Evolutionary conservation across 2,797 vertebrate species (phyloP), one percentile per base, ranked within the genome.

Genomic region (Diceros bicornis): DNA sequence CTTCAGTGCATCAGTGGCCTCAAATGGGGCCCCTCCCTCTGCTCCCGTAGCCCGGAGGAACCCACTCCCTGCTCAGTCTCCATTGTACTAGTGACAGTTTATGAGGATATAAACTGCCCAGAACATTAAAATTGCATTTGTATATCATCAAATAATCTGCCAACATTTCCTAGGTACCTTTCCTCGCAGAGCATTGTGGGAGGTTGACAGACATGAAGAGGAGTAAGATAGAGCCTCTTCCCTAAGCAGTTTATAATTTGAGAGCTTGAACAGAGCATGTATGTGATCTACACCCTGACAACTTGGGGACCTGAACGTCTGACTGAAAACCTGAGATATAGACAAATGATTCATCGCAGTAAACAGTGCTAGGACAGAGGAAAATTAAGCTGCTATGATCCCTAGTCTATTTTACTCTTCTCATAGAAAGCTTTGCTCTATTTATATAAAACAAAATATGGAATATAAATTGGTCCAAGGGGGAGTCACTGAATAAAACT

Each of bases 401-500:
- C 13, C 23, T 62, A 27, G 47, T 71, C 32, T 88, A 52, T 41
- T 41, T 20, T 34, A 66, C 59, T 69, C 18, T 93, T 57, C 59
- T 41, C 32, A 61, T 10, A 89, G 74, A 59, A 90, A n/a, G 78
- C 37, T 85, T 61, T 68, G 12, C 61, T 85, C 37, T 81, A 4
- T 66, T 77, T 41, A 91, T 41, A 50, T 66, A 88, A 96, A 92
- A 64, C 27, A 27, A 92, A 94, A 32, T 59, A 11, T 52, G 16
- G 44, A 89, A 20, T 66, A 89, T 50, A 11, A 89, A 62, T 34
- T 74, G 55, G 27, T 89, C 41, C 75, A 90, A 72, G 23, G 50
- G 55, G 21, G 29, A 90, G 25, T 96, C 71, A 91, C 7, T 72
- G 72, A 96, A 23, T 83, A 89, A 75, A 89, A 57, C 18, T 69